Percentiles rank a stretch among this genome's conserved stretches.
Evolutionary conservation across 2,797 vertebrate species (phyloP).

Genomic region (Gymnocypris eckloni): DNA sequence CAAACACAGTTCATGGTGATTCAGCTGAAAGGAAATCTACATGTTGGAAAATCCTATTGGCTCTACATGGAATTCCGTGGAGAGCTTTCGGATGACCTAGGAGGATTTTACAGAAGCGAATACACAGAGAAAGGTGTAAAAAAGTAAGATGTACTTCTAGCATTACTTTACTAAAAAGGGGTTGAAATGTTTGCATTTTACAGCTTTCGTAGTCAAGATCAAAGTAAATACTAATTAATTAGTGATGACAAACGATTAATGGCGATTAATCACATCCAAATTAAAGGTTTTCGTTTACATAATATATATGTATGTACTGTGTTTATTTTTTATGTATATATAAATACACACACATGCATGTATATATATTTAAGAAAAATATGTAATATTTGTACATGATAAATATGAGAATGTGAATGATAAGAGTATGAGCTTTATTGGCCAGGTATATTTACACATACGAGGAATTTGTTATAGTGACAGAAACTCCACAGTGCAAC

Average conservation of each 20-base stretch:
- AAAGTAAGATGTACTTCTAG: slow-evolving; percentile 77
- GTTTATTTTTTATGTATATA: too few relatives aligned
- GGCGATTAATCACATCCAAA: too few relatives aligned
- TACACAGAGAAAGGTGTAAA: slow-evolving; percentile 70
- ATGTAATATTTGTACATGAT: too few relatives aligned
- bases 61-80: slow-evolving; percentile 80
- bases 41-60: slow-evolving; percentile 66
- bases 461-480: too few relatives aligned
- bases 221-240: not conserved
- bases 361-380: too few relatives aligned
- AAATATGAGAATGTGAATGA: too few relatives aligned
- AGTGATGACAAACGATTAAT: not conserved
- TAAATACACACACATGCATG: too few relatives aligned
- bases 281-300: too few relatives aligned
- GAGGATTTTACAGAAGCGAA: slow-evolving; percentile 92
- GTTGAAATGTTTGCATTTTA: not conserved
- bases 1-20: slow-evolving; percentile 87
- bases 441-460: too few relatives aligned
- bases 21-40: slow-evolving; percentile 67
- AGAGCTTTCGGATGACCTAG: slow-evolving; percentile 86
- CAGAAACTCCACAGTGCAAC: too few relatives aligned
- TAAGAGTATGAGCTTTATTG: too few relatives aligned
- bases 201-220: not conserved
- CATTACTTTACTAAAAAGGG: not conserved
- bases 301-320: too few relatives aligned